These are phyloP conservation scores for Osmerus eperlanus DNA, from an alignment of 2,113 vertebrate genomes.

Conservation along the genomic window DNA sequence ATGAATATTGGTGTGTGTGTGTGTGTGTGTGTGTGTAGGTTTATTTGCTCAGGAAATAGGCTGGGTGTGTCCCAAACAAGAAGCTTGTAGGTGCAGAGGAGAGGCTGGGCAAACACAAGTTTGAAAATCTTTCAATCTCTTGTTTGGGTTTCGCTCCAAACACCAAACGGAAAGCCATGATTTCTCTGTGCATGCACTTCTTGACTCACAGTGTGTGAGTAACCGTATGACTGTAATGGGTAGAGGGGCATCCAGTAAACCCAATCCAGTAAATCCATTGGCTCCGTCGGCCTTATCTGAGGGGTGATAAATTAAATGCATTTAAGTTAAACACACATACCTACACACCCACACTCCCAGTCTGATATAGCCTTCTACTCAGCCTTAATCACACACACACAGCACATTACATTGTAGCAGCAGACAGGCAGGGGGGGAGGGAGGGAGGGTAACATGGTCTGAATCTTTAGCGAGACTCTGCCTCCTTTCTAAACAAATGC, in stretches of 20 bases:
- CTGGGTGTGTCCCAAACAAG: constrained; percentile 59
- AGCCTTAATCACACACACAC: too few relatives aligned
- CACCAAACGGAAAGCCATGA: constrained; percentile 42
- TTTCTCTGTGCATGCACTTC: constrained; percentile 39
- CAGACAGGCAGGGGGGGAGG: too few relatives aligned
- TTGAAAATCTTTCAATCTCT: constrained; percentile 34
- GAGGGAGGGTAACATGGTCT: too few relatives aligned
- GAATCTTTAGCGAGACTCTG: too few relatives aligned
- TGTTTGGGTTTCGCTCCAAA: constrained; percentile 53
- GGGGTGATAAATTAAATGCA: constrained; percentile 39
- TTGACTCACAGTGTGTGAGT: constrained; percentile 22
- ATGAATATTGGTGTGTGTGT: not conserved
- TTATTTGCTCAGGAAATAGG: constrained; percentile 51
- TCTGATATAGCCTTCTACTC: too few relatives aligned
- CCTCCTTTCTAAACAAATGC: too few relatives aligned
- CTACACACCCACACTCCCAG: too few relatives aligned
- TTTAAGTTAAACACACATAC: not conserved
- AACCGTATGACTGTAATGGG: constrained; percentile 4
- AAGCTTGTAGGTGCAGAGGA: constrained; percentile 54
- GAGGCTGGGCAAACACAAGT: constrained; percentile 59
- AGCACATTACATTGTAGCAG: too few relatives aligned
- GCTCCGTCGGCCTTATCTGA: constrained; percentile 49
- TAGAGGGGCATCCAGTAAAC: not conserved
- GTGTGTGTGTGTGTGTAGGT: constrained; percentile 21
- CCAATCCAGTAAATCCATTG: constrained; percentile 46